These are phyloP conservation scores for Hyperoplus immaculatus DNA, from an alignment of 2,797 vertebrate species.

Conservation along the genomic window DNA sequence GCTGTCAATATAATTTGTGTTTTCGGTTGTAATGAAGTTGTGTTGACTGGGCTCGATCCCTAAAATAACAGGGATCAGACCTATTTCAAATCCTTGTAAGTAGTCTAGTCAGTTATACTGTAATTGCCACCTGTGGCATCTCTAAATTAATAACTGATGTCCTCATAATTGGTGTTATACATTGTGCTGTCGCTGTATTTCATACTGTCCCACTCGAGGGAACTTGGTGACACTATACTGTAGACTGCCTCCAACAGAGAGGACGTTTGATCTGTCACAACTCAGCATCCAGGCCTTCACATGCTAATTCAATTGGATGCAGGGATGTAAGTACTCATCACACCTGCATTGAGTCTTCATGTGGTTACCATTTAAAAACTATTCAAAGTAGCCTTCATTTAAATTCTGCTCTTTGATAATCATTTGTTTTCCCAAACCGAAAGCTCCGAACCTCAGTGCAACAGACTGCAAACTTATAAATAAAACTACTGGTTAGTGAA, in stretches of 20 bases:
- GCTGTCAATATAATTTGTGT: conserved; percentile 48
- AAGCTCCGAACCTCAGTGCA: background rate
- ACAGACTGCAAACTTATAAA: conserved; percentile 6
- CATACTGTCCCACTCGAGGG: conserved; percentile 36
- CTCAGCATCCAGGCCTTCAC: conserved; percentile 36
- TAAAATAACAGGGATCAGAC: conserved; percentile 55
- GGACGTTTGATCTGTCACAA: conserved; percentile 53
- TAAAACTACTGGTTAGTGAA: background rate
- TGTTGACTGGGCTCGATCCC: conserved; percentile 39
- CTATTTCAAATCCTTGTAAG: conserved; percentile 32
- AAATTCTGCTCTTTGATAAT: conserved; percentile 57
- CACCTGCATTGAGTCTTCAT: conserved; percentile 45
- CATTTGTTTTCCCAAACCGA: conserved; percentile 3
- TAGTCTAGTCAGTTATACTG: conserved; percentile 51
- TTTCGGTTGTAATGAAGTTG: conserved; percentile 59
- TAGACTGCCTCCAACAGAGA: conserved; percentile 51
- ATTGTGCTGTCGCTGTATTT: conserved; percentile 58
- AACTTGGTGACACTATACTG: conserved; percentile 42
- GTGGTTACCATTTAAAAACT: conserved; percentile 53
- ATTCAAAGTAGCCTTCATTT: conserved; percentile 54
- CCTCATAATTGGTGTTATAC: conserved; percentile 69
- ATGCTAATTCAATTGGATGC: conserved; percentile 58
- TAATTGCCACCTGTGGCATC: conserved; percentile 61
- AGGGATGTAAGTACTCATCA: conserved; percentile 50
- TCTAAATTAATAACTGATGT: conserved; percentile 60